Evolutionary conservation across 2,113 vertebrate genomes (phyloP).

Genomic region (Rhineura floridana): DNA sequence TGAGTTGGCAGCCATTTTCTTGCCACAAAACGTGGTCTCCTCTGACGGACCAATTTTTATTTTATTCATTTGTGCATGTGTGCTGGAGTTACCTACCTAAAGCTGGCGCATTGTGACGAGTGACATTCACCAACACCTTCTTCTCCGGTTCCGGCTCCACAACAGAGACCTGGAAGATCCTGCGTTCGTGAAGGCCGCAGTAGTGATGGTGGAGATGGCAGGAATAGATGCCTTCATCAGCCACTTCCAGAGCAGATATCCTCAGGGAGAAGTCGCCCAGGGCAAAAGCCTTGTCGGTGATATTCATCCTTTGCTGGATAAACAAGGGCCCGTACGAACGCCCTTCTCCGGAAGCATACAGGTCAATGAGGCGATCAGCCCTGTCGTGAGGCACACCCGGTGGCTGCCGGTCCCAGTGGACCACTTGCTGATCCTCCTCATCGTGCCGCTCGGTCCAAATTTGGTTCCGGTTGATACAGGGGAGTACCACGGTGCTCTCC

Average conservation of each 20-base stretch:
- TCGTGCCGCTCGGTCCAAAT: conserved; percentile 89
- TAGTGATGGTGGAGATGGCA: conserved; percentile 97
- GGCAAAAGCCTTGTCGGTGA: conserved; percentile 82
- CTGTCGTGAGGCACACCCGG: conserved; percentile 88
- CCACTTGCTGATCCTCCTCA: conserved; percentile 94
- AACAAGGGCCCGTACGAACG: conserved; percentile 88
- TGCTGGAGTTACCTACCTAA: conserved; percentile 38
- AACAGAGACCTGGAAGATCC: conserved; percentile 85
- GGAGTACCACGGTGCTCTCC: conserved; percentile 81
- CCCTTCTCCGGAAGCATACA: conserved; percentile 92
- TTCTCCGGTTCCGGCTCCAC: conserved; percentile 59
- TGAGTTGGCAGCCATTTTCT: background rate
- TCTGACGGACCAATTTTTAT: background rate
- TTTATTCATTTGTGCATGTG: too few species aligned
- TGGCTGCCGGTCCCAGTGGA: conserved; percentile 92
- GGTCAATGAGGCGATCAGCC: conserved; percentile 90
- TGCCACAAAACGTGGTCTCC: too few species aligned
- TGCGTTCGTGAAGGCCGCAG: conserved; percentile 91
- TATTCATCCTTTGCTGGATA: conserved; percentile 86
- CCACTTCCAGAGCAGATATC: conserved; percentile 76
- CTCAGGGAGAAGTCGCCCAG: conserved; percentile 89
- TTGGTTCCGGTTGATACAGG: conserved; percentile 84
- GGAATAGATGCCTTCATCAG: conserved; percentile 89
- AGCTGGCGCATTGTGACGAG: conserved; percentile 54
- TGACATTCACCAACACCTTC: conserved; percentile 65